Evolutionary conservation across 2,888 invertebrate genomes (phyloP), one percentile per base, ranked within the genome.

Genomic region (Machimus atricapillus): DNA sequence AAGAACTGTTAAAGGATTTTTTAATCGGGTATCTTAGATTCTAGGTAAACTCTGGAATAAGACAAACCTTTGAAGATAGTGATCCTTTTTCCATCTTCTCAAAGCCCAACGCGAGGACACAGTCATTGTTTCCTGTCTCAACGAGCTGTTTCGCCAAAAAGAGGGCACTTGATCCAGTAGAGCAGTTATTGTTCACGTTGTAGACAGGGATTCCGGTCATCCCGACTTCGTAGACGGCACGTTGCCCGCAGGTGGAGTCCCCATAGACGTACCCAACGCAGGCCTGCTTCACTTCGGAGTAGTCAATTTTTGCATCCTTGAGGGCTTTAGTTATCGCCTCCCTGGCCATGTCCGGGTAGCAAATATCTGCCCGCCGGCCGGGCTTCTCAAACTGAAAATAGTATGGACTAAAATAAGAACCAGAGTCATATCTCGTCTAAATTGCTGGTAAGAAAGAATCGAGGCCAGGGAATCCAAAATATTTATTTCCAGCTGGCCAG

Each of bases 121-220:
- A 97, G 90, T 98, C 97, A 19, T 96, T 95, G 90, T 95, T 94
- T 14, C 98, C 98, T 88, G 96, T 95, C 93, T 98, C 97, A n/a
- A 99, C 94, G 27, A 98, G 94, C 92, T 99, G 98, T 91, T 98
- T 98, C 0, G 96, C 98, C 90, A 99, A 93, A 91, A 96, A 95
- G 4, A 99, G 92, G 0, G 99, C 99, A 86, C 97, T 97, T 0
- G 99, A 97, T 40, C 99, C 99, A 1, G 99, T 99, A 0, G 99
- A 97, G 91, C 99, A 99, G 91, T 99, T 99, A 92, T 99, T 99
- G 93, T 99, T 99, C 16, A 99, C 99, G 93, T 99, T 99, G 93
- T 97, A 97, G 89, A 99, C 96, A 5, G 99, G 99, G 89, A 99
- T 98, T 73, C 99, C 99, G 46, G 97, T 98, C 95, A 99, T 96